Evolutionary conservation across 2,888 invertebrate species (phyloP), one percentile per base, ranked within the genome.

Genomic region (Lasioglossum malachurum): DNA sequence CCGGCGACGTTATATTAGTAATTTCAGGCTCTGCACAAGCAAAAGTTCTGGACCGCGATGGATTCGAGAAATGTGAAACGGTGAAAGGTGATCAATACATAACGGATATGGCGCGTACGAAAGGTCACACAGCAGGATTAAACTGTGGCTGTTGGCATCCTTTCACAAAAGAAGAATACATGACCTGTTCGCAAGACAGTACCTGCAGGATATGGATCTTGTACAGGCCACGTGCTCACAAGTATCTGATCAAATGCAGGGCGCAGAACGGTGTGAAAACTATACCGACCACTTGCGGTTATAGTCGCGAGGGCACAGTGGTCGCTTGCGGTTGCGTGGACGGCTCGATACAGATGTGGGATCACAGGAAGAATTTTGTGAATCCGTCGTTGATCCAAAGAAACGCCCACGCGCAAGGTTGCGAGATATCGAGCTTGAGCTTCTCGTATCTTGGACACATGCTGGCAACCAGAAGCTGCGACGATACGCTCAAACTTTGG

Each of bases 341-440:
- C 95, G 99, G 99, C 0, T 98, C 98, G 0, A 97, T 99, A 79
- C 99, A 99, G 95, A 97, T 99, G 96, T 99, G 99, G 99, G 99
- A 99, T 94, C 98, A 98, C 77, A 96, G 99, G 46, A 98, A 98
- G 94, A 97, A 97, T 94, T 98, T 97, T 93, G 99, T 99, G 0
- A 99, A 98, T 92, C 98, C 99, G 0, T 96, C 98, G 0, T 96
- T 97, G 86, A 96, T 98, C 27, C 96, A 98, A 0, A 96, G 98
- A 78, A 97, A 97, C 80, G 99, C 98, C 0, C 99, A 99, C 95
- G 96, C 96, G 80, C 97, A 96, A 89, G 97, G 98, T 4, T 96
- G 96, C 0, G 99, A 99, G 94, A 98, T 98, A 41, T 97, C 98
- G 0, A 97, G 98, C 80, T 96, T 99, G 57, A 96, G 97, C 2